Conservation (phyloP, 2,113 vertebrate species). For the Gila orcuttii region DNA sequence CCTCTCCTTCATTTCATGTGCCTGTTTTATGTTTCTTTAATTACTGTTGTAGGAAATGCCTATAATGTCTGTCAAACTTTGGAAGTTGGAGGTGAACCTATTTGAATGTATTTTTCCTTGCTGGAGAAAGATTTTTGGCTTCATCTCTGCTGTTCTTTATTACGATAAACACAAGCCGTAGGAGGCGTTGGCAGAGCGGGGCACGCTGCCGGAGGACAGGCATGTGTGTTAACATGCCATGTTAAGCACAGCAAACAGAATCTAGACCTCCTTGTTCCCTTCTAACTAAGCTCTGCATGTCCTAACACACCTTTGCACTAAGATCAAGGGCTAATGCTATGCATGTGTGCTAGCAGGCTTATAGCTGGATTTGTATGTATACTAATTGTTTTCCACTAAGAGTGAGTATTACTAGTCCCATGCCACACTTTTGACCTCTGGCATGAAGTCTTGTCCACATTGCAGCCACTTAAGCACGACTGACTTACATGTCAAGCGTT, state of each 20-base stretch:
- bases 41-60: background rate
- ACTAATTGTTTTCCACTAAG: background rate
- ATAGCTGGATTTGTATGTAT: conserved; percentile 4
- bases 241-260: conserved; percentile 16
- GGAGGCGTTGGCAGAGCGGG: conserved; percentile 7
- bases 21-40: background rate
- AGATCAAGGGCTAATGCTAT: background rate
- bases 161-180: conserved; percentile 34
- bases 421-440: background rate
- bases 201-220: conserved; percentile 30
- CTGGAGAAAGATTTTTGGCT: conserved; percentile 38
- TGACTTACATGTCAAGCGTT: background rate
- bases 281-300: background rate
- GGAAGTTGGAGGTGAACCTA: conserved; percentile 3
- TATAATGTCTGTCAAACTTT: conserved; percentile 26
- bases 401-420: background rate
- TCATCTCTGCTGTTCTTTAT: conserved; percentile 6
- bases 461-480: background rate
- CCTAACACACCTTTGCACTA: conserved; percentile 17
- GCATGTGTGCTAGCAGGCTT: background rate
- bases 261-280: background rate
- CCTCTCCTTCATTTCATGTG: background rate
- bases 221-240: conserved; percentile 20
- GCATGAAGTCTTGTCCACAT: background rate
- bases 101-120: background rate